Percentiles rank a stretch among this genome's conserved stretches.
phyloP scores from a whole-genome alignment of 2,113 vertebrate species.

The Gallinago paraguaiae region DNA sequence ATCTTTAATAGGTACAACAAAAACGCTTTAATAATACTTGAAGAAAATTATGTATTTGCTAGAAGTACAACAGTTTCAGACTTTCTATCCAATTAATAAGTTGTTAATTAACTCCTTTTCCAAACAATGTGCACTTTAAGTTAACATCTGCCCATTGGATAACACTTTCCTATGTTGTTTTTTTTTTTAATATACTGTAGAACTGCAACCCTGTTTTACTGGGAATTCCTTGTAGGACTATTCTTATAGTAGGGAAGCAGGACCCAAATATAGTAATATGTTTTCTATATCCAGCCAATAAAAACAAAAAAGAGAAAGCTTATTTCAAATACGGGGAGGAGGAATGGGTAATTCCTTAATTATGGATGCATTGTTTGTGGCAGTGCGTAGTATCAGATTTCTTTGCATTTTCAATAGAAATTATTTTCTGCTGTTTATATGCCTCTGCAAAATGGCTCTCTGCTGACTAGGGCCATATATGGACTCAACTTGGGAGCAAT shows the following conservation, averaged over 20 bases:
- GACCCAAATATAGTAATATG: conserved; percentile 51
- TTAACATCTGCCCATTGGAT: conserved; percentile 83
- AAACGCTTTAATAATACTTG: conserved; percentile 98
- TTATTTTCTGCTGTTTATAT: not conserved
- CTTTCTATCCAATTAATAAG: conserved; percentile 98
- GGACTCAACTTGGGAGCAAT: conserved; percentile 15
- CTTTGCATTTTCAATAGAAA: conserved; percentile 45
- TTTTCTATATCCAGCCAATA: conserved; percentile 46
- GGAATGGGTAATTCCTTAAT: conserved; percentile 45
- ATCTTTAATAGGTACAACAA: conserved; percentile 99
- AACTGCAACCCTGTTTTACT: conserved; percentile 48
- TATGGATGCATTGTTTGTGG: conserved; percentile 22
- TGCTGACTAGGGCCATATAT: conserved; percentile 35
- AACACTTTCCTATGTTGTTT: conserved; percentile 62
- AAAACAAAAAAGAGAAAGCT: not conserved
- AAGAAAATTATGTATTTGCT: conserved; percentile 97
- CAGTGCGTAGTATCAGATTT: not conserved
- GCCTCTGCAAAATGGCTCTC: conserved; percentile 5
- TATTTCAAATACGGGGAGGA: conserved; percentile 41
- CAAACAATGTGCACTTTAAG: conserved; percentile 82
- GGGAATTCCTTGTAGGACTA: conserved; percentile 52
- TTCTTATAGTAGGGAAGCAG: conserved; percentile 40
- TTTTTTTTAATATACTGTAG: conserved; percentile 14
- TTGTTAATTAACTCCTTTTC: conserved; percentile 95
- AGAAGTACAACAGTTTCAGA: conserved; percentile 96